Evolutionary conservation across 2,797 vertebrate genomes (phyloP), one percentile per base, ranked within the genome.

Genomic region (Rallus crepitans): DNA sequence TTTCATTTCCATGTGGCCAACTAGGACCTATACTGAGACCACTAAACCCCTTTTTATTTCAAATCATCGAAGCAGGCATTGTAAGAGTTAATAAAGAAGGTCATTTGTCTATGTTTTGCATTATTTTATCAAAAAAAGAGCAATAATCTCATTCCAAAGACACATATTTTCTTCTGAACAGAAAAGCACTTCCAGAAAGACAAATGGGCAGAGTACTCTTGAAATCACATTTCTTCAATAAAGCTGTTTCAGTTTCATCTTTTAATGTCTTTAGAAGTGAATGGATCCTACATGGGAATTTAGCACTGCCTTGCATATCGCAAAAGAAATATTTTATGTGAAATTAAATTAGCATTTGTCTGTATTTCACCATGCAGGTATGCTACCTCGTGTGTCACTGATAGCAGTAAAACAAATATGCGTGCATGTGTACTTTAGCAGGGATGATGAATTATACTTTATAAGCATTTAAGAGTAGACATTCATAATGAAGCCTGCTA

Each of bases 301-400:
- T 35, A 76, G 20, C 69, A 60, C 68, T 39, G 30, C 31, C 55
- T 87, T 69, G 35, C 18, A 27, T 76, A 25, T 68, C 1, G 0
- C 68, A 87, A 63, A 71, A 47, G n/a, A 89, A 79, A 40, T 88
- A 87, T 50, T 79, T 96, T 39, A 71, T 11, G 14, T 61, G 52
- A 93, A 65, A 81, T 82, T 75, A 87, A 93, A 94, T 83, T 37
- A 92, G 28, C 63, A 82, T 89, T 95, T 92, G 48, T 82, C 85
- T 89, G 8, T 63, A 87, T 79, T 92, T 93, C 94, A 87, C 68
- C 50, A 31, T 2, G 33, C 70, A 91, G 59, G 27, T 57, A 79
- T 24, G n/a, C 20, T 57, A 69, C 56, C 63, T 92, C 65, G 2
- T 48, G 66, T 78, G 82, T 37, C 88, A 85, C 0, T 48, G 83